Percentiles rank a stretch among this genome's conserved stretches.
Conservation (phyloP, 92 coral and sea anemone genomes). For the Scolanthus callimorphus region DNA sequence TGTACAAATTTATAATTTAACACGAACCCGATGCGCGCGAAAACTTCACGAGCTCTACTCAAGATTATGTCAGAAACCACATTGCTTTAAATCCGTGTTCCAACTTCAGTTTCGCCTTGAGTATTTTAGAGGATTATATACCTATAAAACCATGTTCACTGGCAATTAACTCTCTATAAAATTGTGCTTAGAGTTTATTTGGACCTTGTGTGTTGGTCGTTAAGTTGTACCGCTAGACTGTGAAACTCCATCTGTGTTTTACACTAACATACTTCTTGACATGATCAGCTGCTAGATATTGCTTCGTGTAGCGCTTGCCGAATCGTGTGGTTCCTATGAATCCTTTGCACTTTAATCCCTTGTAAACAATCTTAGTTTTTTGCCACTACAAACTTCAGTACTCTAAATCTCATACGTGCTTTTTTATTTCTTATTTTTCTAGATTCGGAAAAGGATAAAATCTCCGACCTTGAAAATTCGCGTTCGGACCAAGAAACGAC, state of each 20-base stretch:
- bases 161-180: slow-evolving; percentile 39
- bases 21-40: too few species aligned
- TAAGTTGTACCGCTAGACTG: slow-evolving; percentile 3
- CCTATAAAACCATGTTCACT: slow-evolving; percentile 32
- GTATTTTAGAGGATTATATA: slow-evolving; percentile 46
- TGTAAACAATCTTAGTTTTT: not conserved
- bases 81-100: too few species aligned
- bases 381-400: not conserved
- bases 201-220: slow-evolving; percentile 10
- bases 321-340: too few species aligned
- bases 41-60: too few species aligned
- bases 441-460: slow-evolving; percentile 40
- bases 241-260: slow-evolving; percentile 13
- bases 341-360: too few species aligned
- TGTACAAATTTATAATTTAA: too few species aligned
- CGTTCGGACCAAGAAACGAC: slow-evolving; percentile 26
- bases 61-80: too few species aligned
- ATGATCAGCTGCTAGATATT: slow-evolving; percentile 30
- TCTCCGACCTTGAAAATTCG: slow-evolving; percentile 17
- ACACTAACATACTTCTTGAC: too few species aligned
- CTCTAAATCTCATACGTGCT: not conserved
- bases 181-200: slow-evolving; percentile 43
- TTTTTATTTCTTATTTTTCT: not conserved
- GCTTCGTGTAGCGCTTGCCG: slow-evolving; percentile 14
- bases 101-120: too few species aligned